Evolutionary conservation across 1,140 invertebrate genomes (phyloP), one percentile per base, ranked within the genome.

Genomic region (Elymnias hypermnestra): DNA sequence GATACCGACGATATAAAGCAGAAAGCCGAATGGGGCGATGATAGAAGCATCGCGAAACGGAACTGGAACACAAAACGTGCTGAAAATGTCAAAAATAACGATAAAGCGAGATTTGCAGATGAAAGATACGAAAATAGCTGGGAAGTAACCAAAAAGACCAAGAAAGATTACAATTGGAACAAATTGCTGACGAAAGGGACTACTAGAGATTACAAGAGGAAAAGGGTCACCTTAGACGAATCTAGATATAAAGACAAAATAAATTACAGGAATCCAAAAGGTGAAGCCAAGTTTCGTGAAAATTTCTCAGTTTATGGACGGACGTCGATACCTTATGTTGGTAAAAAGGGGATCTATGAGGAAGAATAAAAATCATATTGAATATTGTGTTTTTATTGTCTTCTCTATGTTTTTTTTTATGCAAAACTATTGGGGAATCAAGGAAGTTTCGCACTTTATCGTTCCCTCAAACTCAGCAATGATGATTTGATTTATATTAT

Each of bases 271-370:
- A 39, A 42, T 26, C 36, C 44, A 18, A 40, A 46, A 15, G 41
- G 9, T 22, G 29, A 46, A 14, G 43, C 12, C 2, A 35, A 42
- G 15, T 21, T 21, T 21, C 40, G 35, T n/a, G 28, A 39, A 17
- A 21, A n/a, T 7, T 36, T 31, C 7, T 37, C 33, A 2, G 2
- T 17, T 1, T 61, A 55, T 18, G 57, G 55, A 0, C 29, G 66
- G 1, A 70, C 66, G 0, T 54, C 57, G 1, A 61, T 70, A 22
- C 66, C 66, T 5, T 53, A 47, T 50, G 23, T 57, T 10, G 57
- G 57, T 1, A 70, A 61, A 13, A 53, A 53, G 21, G 42, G 47
- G 2, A 35, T 70, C 14, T 67, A 67, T 50, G 66, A 58, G 2
- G 58, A 66, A 44, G 55, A 60, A 55, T 56, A 55, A 51, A 51